Conservation (phyloP, 2,888 invertebrate genomes). For the Phasia obesa region DNA sequence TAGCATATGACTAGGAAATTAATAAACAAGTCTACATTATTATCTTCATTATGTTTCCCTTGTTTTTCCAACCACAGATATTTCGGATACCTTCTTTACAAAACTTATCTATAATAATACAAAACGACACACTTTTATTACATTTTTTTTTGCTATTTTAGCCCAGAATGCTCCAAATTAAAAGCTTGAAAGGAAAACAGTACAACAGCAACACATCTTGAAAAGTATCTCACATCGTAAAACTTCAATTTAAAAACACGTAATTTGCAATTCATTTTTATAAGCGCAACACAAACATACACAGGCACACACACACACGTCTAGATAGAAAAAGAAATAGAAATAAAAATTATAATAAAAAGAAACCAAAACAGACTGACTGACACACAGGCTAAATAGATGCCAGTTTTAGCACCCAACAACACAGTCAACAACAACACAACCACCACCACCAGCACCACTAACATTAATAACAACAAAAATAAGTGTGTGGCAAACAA, state of each 20-base stretch:
- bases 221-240: constrained; percentile 81
- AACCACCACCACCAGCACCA: constrained; percentile 23
- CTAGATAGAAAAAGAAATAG: not conserved
- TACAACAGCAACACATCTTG: constrained; percentile 58
- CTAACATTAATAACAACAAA: not conserved
- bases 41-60: not conserved
- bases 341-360: constrained; percentile 6
- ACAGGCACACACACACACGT: not conserved
- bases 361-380: constrained; percentile 3
- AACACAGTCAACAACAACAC: constrained; percentile 19
- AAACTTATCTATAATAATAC: constrained; percentile 32
- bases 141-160: constrained; percentile 56
- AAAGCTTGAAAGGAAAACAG: constrained; percentile 56
- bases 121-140: constrained; percentile 36
- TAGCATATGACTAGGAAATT: too few relatives aligned
- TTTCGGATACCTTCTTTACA: constrained; percentile 19
- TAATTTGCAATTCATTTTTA: constrained; percentile 79
- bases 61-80: not conserved
- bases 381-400: constrained; percentile 50
- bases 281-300: constrained; percentile 42
- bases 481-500: constrained; percentile 65
- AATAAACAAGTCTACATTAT: too few relatives aligned
- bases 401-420: constrained; percentile 56
- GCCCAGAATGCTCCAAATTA: constrained; percentile 61
- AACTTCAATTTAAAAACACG: constrained; percentile 82